A percentile compares a stretch with the other conserved stretches of the same genome.
Evolutionary conservation across 2,797 vertebrate species (phyloP).

Genomic region (Megalops cyprinoides): DNA sequence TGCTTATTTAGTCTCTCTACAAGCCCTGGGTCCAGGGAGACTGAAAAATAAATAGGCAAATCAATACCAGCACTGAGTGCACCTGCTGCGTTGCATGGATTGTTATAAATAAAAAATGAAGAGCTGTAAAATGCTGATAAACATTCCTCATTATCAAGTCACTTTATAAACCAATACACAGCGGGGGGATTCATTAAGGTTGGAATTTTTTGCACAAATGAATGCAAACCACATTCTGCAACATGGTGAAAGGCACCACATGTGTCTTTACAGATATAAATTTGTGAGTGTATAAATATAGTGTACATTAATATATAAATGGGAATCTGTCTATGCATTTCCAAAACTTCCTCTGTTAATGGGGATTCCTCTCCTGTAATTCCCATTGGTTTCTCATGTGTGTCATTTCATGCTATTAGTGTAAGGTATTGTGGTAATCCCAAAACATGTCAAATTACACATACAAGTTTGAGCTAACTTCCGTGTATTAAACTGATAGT

Average conservation of each 20-base stretch:
- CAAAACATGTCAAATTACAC: background rate
- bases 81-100: constrained; percentile 68
- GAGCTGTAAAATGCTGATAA: constrained; percentile 74
- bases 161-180: constrained; percentile 37
- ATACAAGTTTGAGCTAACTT: background rate
- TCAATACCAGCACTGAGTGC: constrained; percentile 53
- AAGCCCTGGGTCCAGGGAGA: constrained; percentile 36
- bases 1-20: constrained; percentile 50
- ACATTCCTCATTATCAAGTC: constrained; percentile 71
- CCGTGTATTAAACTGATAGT: background rate
- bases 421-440: background rate
- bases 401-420: background rate
- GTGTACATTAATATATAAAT: constrained; percentile 15
- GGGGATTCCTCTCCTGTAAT: background rate
- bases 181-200: constrained; percentile 33
- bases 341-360: background rate
- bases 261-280: constrained; percentile 21
- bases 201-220: constrained; percentile 22
- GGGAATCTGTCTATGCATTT: background rate
- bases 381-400: background rate
- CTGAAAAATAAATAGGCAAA: constrained; percentile 52
- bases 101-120: constrained; percentile 63
- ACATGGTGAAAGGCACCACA: constrained; percentile 16
- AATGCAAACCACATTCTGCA: constrained; percentile 23
- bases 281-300: constrained; percentile 27